phyloP scores from a whole-genome alignment of 53 echinoderm and acorn worm species.

The Apostichopus leukothele region DNA sequence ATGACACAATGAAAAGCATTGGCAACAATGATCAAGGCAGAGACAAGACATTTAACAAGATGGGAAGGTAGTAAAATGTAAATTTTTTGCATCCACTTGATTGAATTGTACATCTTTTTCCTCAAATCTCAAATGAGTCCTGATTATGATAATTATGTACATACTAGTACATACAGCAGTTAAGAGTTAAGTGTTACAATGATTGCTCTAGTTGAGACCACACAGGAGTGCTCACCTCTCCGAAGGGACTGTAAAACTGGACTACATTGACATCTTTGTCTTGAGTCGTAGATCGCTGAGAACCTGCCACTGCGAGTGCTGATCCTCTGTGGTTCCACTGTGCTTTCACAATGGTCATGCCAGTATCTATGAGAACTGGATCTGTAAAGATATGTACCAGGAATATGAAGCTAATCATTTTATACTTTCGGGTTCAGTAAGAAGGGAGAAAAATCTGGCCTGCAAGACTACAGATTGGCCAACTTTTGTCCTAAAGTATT shows the following conservation, averaged over 20 bases:
- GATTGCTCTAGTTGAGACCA: too few species aligned
- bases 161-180: too few species aligned
- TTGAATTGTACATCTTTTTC: too few species aligned
- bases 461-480: background rate
- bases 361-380: conserved; percentile 91
- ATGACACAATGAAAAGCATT: too few species aligned
- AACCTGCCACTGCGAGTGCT: conserved; percentile 82
- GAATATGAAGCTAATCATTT: too few species aligned
- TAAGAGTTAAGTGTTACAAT: too few species aligned
- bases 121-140: too few species aligned
- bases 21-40: too few species aligned
- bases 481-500: background rate
- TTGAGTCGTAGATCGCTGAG: conserved; percentile 77
- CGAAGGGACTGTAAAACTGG: conserved; percentile 98
- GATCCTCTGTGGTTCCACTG: conserved; percentile 94
- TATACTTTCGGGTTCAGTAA: too few species aligned
- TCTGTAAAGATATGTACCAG: conserved; percentile 48
- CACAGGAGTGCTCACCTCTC: conserved; percentile 68
- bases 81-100: background rate
- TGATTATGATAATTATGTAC: too few species aligned
- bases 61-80: background rate
- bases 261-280: conserved; percentile 97
- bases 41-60: too few species aligned
- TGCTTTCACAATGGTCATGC: conserved; percentile 83
- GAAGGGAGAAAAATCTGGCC: background rate